A percentile compares a stretch with the other conserved stretches of the same genome.
Conservation (phyloP, 1,140 invertebrate species). For the Dermatophagoides farinae region DNA sequence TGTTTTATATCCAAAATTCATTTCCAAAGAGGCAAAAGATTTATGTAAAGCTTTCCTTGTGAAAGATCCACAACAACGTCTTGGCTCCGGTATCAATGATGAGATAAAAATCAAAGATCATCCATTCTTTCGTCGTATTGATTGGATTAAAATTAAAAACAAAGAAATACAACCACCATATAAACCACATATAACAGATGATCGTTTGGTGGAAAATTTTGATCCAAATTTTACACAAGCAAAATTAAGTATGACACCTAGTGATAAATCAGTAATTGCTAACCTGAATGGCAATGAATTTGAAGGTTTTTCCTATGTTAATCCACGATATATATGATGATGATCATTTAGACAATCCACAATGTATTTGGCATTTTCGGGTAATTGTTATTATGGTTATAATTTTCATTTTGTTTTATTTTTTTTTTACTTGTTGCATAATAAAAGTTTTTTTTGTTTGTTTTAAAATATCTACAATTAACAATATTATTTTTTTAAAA, state of each 20-base stretch:
- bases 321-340: constrained; percentile 36
- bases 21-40: constrained; percentile 85
- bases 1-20: constrained; percentile 89
- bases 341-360: no score
- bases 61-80: constrained; percentile 78
- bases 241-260: constrained; percentile 92
- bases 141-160: constrained; percentile 90
- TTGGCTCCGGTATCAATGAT: constrained; percentile 66
- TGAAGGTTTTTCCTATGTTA: constrained; percentile 92
- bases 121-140: constrained; percentile 89
- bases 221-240: constrained; percentile 97
- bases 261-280: constrained; percentile 99
- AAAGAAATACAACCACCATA: constrained; percentile 94
- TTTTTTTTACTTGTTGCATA: no score
- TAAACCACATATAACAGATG: constrained; percentile 96
- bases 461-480: no score
- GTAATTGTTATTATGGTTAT: no score
- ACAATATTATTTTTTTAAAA: no score
- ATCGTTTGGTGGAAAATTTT: constrained; percentile 96
- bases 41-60: constrained; percentile 92
- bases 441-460: no score
- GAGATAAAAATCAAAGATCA: constrained; percentile 86
- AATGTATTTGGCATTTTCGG: no score
- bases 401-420: no score
- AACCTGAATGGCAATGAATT: constrained; percentile 99